Conservation (phyloP, 2,888 invertebrate genomes). For the Tetrapedia diversipes region DNA sequence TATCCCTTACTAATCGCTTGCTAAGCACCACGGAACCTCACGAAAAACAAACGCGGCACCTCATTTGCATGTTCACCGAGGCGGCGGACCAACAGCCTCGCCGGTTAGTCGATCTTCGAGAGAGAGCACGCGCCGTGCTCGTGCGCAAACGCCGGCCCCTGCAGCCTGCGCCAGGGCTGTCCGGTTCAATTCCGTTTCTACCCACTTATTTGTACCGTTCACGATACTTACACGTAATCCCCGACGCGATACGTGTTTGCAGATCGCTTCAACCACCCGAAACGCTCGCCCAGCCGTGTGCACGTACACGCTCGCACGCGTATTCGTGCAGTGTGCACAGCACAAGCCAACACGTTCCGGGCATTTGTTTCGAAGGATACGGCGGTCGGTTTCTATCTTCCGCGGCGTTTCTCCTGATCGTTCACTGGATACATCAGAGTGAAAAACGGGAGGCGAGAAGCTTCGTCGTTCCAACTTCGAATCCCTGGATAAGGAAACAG, state of each 20-base stretch:
- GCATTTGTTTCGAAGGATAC: constrained; percentile 58
- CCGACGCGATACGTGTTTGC: constrained; percentile 55
- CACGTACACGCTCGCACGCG: background rate
- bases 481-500: background rate
- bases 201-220: constrained; percentile 47
- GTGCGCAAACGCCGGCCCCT: constrained; percentile 20
- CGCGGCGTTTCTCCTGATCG: constrained; percentile 36
- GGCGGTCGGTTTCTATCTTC: constrained; percentile 45
- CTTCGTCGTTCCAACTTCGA: constrained; percentile 3
- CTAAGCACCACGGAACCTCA: background rate
- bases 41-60: constrained; percentile 9
- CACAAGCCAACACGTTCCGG: constrained; percentile 48
- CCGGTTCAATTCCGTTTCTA: constrained; percentile 42
- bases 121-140: background rate
- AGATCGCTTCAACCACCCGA: constrained; percentile 50
- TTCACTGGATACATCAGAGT: constrained; percentile 32
- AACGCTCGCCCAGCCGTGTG: constrained; percentile 37
- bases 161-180: constrained; percentile 6
- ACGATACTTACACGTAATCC: constrained; percentile 55
- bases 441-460: constrained; percentile 53
- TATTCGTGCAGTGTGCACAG: too few relatives aligned
- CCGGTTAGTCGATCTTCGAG: constrained; percentile 7
- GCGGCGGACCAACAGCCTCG: constrained; percentile 18
- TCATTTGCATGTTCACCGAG: constrained; percentile 16
- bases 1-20: background rate